A percentile compares a stretch with the other conserved stretches of the same genome.
These are phyloP conservation scores for Mastomys coucha DNA, from an alignment of 2,113 vertebrate genomes.

Conservation along the genomic window DNA sequence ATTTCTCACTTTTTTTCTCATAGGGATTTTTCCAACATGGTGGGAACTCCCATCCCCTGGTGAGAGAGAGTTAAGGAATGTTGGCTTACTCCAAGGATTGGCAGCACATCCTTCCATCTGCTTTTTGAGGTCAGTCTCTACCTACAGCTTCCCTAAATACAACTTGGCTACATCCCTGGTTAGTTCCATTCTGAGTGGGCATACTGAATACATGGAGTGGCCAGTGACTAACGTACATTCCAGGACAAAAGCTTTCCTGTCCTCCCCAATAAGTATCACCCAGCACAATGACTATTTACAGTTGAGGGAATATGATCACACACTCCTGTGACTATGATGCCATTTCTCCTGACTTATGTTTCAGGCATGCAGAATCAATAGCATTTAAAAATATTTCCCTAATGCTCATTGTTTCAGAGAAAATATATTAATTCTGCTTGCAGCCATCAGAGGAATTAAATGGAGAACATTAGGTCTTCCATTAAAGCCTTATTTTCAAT, in stretches of 20 bases:
- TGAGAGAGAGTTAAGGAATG: neutral
- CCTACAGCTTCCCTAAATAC: neutral
- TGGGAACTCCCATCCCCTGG: neutral
- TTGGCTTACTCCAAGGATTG: neutral
- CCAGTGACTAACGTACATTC: neutral
- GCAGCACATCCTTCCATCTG: neutral
- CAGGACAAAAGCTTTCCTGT: neutral
- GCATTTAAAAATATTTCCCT: constrained; percentile 70
- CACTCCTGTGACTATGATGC: neutral
- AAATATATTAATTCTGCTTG: constrained; percentile 46
- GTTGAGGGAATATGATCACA: neutral
- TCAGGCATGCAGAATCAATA: constrained; percentile 52
- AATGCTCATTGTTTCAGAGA: constrained; percentile 54
- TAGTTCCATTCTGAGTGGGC: neutral
- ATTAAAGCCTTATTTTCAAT: constrained; percentile 63
- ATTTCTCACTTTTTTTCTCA: neutral
- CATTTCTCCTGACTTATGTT: neutral
- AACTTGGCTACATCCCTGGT: neutral
- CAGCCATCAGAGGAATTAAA: constrained; percentile 50
- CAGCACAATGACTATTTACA: neutral
- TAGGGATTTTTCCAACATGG: neutral
- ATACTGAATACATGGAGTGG: neutral
- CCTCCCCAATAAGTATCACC: neutral
- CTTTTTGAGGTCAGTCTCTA: neutral
- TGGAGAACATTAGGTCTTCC: constrained; percentile 34